Percentiles rank a stretch among this genome's conserved stretches.
Evolutionary conservation across 2,888 invertebrate genomes (phyloP).

Genomic region (Polyommatus iphigenia): DNA sequence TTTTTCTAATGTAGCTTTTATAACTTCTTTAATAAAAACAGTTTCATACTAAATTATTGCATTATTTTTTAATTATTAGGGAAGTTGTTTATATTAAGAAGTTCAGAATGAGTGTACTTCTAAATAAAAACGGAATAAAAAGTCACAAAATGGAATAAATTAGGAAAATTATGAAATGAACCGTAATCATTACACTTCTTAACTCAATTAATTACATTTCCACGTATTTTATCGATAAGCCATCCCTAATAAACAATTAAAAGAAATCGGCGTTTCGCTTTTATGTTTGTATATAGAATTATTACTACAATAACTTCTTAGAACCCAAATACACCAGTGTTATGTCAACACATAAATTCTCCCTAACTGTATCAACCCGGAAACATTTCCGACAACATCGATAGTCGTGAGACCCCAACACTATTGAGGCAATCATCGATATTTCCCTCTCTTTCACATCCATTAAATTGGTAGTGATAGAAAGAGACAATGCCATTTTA

Average conservation of each 20-base stretch:
- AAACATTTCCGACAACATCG: slow-evolving; percentile 67
- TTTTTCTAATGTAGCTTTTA: too few species aligned
- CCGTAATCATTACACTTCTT: neutral
- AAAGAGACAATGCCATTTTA: slow-evolving; percentile 32
- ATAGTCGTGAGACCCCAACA: slow-evolving; percentile 65
- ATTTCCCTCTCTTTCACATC: slow-evolving; percentile 16
- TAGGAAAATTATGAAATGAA: too few species aligned
- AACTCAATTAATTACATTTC: neutral
- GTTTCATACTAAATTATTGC: too few species aligned
- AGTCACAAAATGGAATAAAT: too few species aligned
- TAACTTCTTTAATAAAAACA: too few species aligned
- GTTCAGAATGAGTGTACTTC: too few species aligned
- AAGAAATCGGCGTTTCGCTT: neutral
- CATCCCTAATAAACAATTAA: neutral
- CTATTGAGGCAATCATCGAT: slow-evolving; percentile 40
- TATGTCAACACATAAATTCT: slow-evolving; percentile 39
- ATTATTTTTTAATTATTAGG: too few species aligned
- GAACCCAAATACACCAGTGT: slow-evolving; percentile 19
- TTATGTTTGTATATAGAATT: neutral
- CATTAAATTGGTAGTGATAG: neutral
- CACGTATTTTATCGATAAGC: neutral
- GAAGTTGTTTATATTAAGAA: too few species aligned
- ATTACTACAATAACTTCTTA: neutral
- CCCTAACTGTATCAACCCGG: slow-evolving; percentile 56
- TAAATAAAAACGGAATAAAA: too few species aligned